phyloP scores from a whole-genome alignment of 2,888 invertebrate genomes.

The Drosophila limbata region DNA sequence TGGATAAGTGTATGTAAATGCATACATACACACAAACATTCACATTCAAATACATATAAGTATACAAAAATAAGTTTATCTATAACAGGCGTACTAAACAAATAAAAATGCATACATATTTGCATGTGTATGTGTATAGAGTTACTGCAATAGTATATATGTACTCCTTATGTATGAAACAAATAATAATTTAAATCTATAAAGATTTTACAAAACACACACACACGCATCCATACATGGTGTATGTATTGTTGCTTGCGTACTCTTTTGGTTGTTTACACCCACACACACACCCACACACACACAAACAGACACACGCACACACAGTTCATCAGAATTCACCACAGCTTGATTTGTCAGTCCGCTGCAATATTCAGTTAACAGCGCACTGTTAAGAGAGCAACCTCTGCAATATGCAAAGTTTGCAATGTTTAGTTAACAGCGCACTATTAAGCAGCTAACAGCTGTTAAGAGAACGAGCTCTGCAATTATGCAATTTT shows the following conservation, averaged over 20 bases:
- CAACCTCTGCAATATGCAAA: background rate
- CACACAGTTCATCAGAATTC: background rate
- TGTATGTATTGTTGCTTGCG: conserved; percentile 32
- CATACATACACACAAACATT: conserved; percentile 2
- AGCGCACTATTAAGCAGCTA: conserved; percentile 5
- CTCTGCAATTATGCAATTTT: conserved; percentile 1
- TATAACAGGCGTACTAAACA: conserved; percentile 15
- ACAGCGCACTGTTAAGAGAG: conserved; percentile 17
- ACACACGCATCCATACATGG: conserved; percentile 10
- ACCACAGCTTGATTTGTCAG: background rate
- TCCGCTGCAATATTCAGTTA: conserved; percentile 4
- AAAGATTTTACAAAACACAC: conserved; percentile 5
- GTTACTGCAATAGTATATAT: conserved; percentile 10
- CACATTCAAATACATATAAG: conserved; percentile 14
- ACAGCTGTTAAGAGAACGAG: background rate
- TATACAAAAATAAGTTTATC: conserved; percentile 11
- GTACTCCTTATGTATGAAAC: conserved; percentile 17
- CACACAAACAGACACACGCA: background rate
- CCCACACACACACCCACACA: conserved; percentile 7
- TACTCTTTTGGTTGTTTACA: conserved; percentile 46
- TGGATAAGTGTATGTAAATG: conserved; percentile 23
- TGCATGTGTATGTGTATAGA: background rate
- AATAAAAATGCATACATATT: background rate
- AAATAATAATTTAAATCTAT: conserved; percentile 9
- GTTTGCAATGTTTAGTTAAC: conserved; percentile 11